Conservation (phyloP, 2,113 vertebrate species). For the Corydoras maculifer region DNA sequence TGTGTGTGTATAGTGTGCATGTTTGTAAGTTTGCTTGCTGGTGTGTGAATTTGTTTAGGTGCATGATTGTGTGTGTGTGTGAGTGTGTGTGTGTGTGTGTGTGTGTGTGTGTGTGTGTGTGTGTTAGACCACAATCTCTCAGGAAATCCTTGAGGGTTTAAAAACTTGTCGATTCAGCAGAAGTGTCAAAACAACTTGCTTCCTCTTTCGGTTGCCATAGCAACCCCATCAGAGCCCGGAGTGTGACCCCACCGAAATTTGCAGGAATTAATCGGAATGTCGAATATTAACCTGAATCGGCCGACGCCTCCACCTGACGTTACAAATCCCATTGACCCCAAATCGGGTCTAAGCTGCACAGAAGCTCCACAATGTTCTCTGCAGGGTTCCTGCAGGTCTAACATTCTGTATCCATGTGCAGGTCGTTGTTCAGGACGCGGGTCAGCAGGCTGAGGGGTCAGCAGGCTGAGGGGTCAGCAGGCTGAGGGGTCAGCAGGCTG, state of each 20-base stretch:
- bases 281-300: too few species aligned
- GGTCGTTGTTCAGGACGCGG: too few species aligned
- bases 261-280: too few species aligned
- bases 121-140: slow-evolving; percentile 29
- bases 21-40: not conserved
- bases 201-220: slow-evolving; percentile 20
- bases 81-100: slow-evolving; percentile 4
- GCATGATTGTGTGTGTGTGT: slow-evolving; percentile 3
- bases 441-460: too few species aligned
- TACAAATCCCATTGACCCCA: too few species aligned
- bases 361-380: too few species aligned
- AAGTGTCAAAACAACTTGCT: slow-evolving; percentile 16
- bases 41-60: not conserved
- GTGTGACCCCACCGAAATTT: not conserved
- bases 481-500: too few species aligned
- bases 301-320: too few species aligned
- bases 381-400: too few species aligned
- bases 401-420: too few species aligned
- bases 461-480: too few species aligned
- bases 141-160: slow-evolving; percentile 17
- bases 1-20: not conserved
- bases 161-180: slow-evolving; percentile 25
- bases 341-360: too few species aligned
- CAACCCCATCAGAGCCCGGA: not conserved
- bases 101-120: not conserved